Evolutionary conservation across 1,140 invertebrate species (phyloP), one percentile per base, ranked within the genome.

Genomic region (Eumeta japonica): DNA sequence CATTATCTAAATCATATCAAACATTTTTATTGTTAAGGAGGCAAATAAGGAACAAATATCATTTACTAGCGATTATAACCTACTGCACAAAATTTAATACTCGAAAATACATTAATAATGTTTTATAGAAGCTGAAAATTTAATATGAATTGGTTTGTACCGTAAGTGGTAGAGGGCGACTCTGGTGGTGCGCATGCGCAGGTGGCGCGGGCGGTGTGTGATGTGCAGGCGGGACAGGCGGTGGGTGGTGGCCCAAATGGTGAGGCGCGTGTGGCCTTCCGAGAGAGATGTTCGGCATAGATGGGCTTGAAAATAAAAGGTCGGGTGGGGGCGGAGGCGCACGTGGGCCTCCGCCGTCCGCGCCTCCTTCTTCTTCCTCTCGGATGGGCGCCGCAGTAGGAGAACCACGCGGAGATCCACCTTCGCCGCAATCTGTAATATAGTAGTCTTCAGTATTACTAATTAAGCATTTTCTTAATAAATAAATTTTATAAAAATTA

Each of bases 271-370:
- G 86, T 43, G 91, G 90, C 58, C 89, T 79, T 24, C 91, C 93
- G 41, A 97, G 76, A 24, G 92, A 94, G 54, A 97, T 97, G 76
- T 97, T 97, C 42, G 94, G 93, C 85, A 97, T 85, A 50, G 93
- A 96, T 20, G 94, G 93, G 51, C 90, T 94, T 52, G 90, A 93
- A 74, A 96, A 97, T 10, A 97, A 76, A 17, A 80, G 57, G 44
- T 81, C 79, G 31, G 75, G 62, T 37, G 70, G 62, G 47, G 55
- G 66, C 44, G 58, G 61, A 3, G 65, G 39, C 37, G 72, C 68
- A 24, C 74, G 57, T 7, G 4, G 16, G 10, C 41, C 39, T n/a
- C n/a, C n/a, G n/a, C n/a, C n/a, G n/a, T n/a, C n/a, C 16, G 48
- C 47, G 36, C 48, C 36, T 41, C 68, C 74, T 68, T 80, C 79